phyloP scores from a whole-genome alignment of 1,140 invertebrate species.

The Cryptotermes secundus region DNA sequence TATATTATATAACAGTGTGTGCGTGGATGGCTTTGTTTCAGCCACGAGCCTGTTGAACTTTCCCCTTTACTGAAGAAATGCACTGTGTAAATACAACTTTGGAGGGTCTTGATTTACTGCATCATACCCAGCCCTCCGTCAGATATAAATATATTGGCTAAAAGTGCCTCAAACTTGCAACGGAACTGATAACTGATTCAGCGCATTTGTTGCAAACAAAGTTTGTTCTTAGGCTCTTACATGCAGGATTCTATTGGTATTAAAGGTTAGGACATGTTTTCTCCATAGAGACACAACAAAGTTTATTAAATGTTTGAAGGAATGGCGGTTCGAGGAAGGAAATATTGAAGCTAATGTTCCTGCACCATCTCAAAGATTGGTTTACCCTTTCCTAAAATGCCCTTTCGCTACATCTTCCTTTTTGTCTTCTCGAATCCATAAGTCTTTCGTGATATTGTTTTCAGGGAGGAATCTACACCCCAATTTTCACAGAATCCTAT shows the following conservation, averaged over 20 bases:
- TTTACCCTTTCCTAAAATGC: not conserved
- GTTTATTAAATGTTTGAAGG: conserved; percentile 13
- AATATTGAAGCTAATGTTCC: not conserved
- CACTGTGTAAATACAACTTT: not conserved
- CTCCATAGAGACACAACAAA: not conserved
- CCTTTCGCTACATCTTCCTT: not conserved
- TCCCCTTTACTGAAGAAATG: not conserved
- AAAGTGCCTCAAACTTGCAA: not conserved
- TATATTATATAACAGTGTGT: too few species aligned
- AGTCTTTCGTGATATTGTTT: conserved; percentile 5
- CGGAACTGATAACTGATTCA: not conserved
- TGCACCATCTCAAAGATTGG: not conserved
- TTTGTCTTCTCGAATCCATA: not conserved
- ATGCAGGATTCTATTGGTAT: not conserved
- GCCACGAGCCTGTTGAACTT: too few species aligned
- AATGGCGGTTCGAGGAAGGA: not conserved
- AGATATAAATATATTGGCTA: not conserved
- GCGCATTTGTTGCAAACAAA: not conserved
- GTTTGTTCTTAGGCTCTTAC: not conserved
- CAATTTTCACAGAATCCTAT: not conserved
- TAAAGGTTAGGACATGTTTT: conserved; percentile 17
- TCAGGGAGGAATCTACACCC: not conserved
- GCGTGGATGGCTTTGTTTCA: too few species aligned
- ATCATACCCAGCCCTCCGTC: not conserved
- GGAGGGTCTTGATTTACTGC: not conserved